Conservation (phyloP, 2,888 invertebrate genomes). For the Volucella zonaria region DNA sequence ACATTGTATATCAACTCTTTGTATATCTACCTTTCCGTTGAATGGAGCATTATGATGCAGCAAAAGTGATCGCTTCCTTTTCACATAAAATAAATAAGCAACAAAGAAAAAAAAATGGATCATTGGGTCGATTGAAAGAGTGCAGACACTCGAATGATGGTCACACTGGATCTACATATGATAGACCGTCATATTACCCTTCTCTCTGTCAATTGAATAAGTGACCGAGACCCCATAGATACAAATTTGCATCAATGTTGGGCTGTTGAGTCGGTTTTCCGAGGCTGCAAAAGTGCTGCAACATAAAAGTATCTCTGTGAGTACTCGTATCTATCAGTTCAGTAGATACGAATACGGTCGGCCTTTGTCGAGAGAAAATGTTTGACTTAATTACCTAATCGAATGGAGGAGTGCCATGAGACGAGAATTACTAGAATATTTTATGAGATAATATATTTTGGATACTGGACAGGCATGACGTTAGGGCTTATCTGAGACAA, state of each 20-base stretch:
- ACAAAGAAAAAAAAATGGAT: conserved; percentile 36
- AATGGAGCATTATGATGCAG: conserved; percentile 55
- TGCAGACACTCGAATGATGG: conserved; percentile 46
- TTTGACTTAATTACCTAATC: conserved; percentile 60
- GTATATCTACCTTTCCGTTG: conserved; percentile 33
- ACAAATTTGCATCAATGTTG: conserved; percentile 46
- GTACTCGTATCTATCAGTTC: background rate
- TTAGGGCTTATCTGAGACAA: conserved; percentile 22
- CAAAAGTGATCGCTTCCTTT: conserved; percentile 70
- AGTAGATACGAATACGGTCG: background rate
- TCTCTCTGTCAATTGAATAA: conserved; percentile 68
- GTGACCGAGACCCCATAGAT: conserved; percentile 72
- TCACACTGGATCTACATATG: conserved; percentile 35
- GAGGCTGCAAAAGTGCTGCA: conserved; percentile 71
- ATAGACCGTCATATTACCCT: conserved; percentile 52
- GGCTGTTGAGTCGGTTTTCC: conserved; percentile 9
- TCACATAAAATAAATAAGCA: conserved; percentile 7
- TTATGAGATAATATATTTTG: conserved; percentile 35
- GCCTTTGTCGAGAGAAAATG: conserved; percentile 23
- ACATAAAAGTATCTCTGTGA: conserved; percentile 27
- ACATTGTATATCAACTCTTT: background rate
- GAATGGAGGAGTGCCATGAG: conserved; percentile 8
- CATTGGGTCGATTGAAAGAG: conserved; percentile 69
- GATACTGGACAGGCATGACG: conserved; percentile 17
- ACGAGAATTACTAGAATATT: conserved; percentile 1